Evolutionary conservation across 2,888 invertebrate species (phyloP), one percentile per base, ranked within the genome.

Genomic region (Xanthia togata): DNA sequence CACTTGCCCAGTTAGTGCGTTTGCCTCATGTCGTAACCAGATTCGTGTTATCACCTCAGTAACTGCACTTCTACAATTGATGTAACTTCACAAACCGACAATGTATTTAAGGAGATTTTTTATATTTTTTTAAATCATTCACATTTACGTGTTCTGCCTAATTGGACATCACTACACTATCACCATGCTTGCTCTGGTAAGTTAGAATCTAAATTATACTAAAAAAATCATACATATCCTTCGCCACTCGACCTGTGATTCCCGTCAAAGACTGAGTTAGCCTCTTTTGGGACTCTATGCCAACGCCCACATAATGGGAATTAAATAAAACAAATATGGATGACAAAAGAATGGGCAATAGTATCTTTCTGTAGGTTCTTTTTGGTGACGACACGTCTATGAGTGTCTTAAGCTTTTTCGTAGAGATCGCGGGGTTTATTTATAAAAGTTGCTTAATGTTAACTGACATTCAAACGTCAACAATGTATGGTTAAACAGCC

Each of bases 21-120:
- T 83, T 85, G 79, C 76, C 76, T 73, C 53, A 86, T 94, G 93
- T 93, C 93, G 89, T 90, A 90, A 95, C 90, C 89, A 91, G 89
- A 93, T 93, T 90, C 87, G 88, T 90, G 91, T 95, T 96, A 95
- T 96, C 95, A 95, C 95, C 93, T 95, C 71, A 84, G 89, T 92
- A 90, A 88, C 90, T 87, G 89, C 88, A 89, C 91, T 90, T 91
- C 88, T 90, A 80, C 91, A 92, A 89, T 92, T 92, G 90, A 86
- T 93, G 94, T 91, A 94, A 94, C 92, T 92, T 84, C 86, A 92
- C 93, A 94, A 95, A 94, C 92, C 93, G 89, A 84, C 73, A 87
- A 81, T 88, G 92, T 96, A 96, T 96, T 95, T 96, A 96, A 96
- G 92, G 90, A 85, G 91, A 89, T 80, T 80, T 77, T 80, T 75